These are phyloP conservation scores for Antechinus flavipes DNA, from an alignment of 2,113 vertebrate genomes.

Conservation along the genomic window DNA sequence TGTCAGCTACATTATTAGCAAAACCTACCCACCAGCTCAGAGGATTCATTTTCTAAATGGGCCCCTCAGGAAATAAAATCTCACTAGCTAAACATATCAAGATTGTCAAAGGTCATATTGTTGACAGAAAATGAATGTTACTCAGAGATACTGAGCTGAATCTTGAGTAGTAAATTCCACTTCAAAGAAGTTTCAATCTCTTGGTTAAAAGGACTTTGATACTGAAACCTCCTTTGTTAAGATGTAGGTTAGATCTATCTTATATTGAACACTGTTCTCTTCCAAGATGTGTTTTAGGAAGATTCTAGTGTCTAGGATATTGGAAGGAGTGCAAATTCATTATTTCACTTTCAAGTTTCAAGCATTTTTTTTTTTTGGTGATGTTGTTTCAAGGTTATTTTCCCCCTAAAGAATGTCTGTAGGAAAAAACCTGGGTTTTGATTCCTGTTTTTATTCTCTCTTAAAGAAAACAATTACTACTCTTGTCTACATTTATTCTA, in stretches of 20 bases:
- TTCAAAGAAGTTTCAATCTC: neutral
- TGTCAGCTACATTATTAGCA: neutral
- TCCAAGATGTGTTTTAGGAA: neutral
- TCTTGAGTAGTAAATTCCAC: neutral
- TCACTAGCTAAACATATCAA: neutral
- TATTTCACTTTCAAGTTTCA: neutral
- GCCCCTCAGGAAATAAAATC: neutral
- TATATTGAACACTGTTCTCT: neutral
- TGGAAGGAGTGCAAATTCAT: neutral
- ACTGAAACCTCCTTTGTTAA: neutral
- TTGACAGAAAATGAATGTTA: neutral
- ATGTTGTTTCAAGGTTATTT: neutral
- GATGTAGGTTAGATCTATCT: neutral
- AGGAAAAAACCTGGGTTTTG: neutral
- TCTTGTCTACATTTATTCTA: neutral
- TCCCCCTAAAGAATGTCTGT: neutral
- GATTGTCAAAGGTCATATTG: constrained; percentile 4
- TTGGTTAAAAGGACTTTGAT: neutral
- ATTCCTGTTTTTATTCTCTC: neutral
- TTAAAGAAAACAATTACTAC: neutral
- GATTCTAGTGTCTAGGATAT: neutral
- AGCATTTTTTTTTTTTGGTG: neutral
- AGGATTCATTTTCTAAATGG: neutral
- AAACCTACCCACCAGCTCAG: neutral
- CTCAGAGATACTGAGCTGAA: neutral